phyloP scores from a whole-genome alignment of 2,888 invertebrate genomes.

The Pristionchus maxplancki region DNA sequence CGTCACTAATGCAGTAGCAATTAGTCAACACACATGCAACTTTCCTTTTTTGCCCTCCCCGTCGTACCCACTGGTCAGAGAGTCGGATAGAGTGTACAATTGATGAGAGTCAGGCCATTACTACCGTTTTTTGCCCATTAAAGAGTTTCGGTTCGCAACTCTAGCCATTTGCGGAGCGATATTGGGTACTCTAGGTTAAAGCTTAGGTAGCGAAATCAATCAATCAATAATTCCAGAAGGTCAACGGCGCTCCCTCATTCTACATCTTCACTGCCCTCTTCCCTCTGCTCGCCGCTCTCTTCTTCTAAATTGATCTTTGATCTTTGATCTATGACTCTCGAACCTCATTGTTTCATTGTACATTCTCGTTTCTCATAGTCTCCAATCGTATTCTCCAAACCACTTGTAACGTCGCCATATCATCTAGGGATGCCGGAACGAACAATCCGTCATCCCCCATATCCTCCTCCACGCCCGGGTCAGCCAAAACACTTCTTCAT shows the following conservation, averaged over 20 bases:
- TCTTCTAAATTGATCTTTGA: constrained; percentile 4
- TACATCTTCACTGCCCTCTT: not conserved
- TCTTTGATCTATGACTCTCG: not conserved
- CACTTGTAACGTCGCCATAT: not conserved
- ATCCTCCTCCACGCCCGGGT: not conserved
- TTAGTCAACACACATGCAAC: not conserved
- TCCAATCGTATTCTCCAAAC: not conserved
- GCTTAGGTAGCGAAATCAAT: too few species aligned
- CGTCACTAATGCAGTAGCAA: not conserved
- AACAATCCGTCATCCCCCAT: too few species aligned
- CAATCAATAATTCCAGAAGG: constrained; percentile 44
- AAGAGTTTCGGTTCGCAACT: not conserved
- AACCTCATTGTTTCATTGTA: not conserved
- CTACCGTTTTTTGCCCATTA: too few species aligned
- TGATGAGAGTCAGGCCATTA: not conserved
- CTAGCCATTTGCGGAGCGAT: not conserved
- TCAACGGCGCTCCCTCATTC: not conserved
- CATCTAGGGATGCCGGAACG: too few species aligned
- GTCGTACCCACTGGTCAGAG: not conserved
- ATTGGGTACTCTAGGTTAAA: not conserved
- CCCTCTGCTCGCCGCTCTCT: not conserved
- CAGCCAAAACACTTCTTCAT: not conserved
- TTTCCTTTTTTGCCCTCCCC: not conserved
- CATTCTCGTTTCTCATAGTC: not conserved
- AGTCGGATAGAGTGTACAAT: not conserved